Percentiles rank a stretch among this genome's conserved stretches.
Conservation (phyloP, 2,113 vertebrate species). For the Rhea americana region DNA sequence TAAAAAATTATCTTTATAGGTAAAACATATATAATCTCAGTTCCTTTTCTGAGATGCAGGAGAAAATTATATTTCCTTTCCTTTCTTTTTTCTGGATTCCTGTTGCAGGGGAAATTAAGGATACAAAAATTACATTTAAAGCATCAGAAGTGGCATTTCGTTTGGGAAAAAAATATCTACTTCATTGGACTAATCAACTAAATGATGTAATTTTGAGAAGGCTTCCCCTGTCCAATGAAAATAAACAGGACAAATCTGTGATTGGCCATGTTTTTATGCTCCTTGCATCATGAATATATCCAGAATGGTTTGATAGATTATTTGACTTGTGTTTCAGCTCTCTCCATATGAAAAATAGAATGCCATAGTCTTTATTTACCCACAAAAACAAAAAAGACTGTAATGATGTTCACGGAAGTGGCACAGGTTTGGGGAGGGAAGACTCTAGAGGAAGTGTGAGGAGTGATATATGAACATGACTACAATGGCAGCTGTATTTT, state of each 20-base stretch:
- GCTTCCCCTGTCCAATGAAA: not conserved
- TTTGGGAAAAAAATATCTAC: not conserved
- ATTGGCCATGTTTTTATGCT: not conserved
- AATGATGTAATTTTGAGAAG: not conserved
- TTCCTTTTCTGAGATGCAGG: not conserved
- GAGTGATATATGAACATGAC: not conserved
- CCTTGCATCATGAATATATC: not conserved
- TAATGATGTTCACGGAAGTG: not conserved
- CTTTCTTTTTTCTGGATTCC: not conserved
- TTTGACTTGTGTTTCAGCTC: not conserved
- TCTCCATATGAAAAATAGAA: not conserved
- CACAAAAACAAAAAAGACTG: not conserved
- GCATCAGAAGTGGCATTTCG: not conserved
- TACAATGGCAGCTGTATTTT: not conserved
- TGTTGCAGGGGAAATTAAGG: not conserved
- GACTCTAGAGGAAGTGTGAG: not conserved
- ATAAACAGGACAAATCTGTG: not conserved
- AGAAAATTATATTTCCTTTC: not conserved
- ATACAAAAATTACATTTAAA: not conserved
- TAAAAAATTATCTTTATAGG: not conserved
- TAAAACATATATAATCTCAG: not conserved
- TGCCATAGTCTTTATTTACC: not conserved
- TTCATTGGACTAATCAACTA: not conserved
- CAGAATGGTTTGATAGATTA: not conserved
- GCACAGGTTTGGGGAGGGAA: not conserved